A percentile compares a stretch with the other conserved stretches of the same genome.
phyloP scores from a whole-genome alignment of 2,113 vertebrate species.

The Neolamprologus sp. region DNA sequence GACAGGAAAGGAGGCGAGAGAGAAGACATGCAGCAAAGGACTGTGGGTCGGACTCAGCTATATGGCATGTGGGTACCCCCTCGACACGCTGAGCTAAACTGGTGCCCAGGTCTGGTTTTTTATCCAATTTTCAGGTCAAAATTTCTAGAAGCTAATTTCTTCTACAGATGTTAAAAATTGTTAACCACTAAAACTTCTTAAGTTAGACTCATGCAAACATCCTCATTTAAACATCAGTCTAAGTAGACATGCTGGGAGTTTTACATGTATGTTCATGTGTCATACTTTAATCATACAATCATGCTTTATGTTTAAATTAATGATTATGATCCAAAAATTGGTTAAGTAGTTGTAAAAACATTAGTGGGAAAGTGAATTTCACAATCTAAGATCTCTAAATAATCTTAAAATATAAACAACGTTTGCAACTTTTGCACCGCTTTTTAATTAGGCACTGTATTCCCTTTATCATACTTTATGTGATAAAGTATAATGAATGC shows the following conservation, averaged over 20 bases:
- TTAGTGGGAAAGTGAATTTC: background rate
- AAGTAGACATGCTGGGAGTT: background rate
- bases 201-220: background rate
- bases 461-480: background rate
- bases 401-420: background rate
- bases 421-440: background rate
- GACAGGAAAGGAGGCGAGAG: accelerated
- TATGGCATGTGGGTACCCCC: background rate
- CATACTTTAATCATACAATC: background rate
- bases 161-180: background rate
- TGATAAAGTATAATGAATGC: background rate
- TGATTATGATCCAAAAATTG: background rate
- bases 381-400: background rate
- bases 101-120: background rate
- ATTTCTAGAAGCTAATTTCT: background rate
- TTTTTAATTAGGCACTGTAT: background rate
- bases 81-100: accelerated
- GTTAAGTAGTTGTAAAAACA: background rate
- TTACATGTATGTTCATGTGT: background rate
- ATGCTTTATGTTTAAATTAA: background rate
- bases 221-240: background rate
- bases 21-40: background rate
- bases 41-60: background rate
- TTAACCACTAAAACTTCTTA: accelerated
- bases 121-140: background rate